These are phyloP conservation scores for Ciconia maguari DNA, from an alignment of 2,113 vertebrate genomes.

Conservation along the genomic window DNA sequence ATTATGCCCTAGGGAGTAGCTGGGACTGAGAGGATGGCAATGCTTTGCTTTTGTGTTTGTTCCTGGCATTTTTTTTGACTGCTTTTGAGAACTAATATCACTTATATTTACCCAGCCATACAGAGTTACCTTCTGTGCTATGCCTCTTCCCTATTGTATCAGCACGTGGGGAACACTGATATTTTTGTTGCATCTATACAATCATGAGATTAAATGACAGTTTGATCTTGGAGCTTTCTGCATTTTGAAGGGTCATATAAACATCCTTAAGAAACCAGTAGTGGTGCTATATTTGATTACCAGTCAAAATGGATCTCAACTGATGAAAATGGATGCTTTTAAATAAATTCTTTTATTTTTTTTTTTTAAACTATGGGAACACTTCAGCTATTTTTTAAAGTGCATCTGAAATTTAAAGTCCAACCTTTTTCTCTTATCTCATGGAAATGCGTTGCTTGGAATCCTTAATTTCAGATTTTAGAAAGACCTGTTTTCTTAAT, in stretches of 20 bases:
- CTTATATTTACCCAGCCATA: background rate
- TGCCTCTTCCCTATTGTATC: background rate
- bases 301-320: background rate
- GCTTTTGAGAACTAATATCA: background rate
- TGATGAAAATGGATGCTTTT: constrained; percentile 28
- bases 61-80: background rate
- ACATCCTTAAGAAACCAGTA: background rate
- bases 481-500: background rate
- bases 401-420: background rate
- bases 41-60: background rate
- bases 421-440: background rate
- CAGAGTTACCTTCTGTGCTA: background rate
- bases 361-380: background rate
- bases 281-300: background rate
- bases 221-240: background rate
- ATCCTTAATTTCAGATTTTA: background rate
- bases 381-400: background rate
- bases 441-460: background rate
- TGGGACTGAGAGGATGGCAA: background rate
- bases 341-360: background rate
- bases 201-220: background rate
- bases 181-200: background rate
- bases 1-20: background rate
- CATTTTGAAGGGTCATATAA: background rate
- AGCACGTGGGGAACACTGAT: background rate